These are phyloP conservation scores for Dusona sp. DNA, from an alignment of 2,888 invertebrate species.

Conservation along the genomic window DNA sequence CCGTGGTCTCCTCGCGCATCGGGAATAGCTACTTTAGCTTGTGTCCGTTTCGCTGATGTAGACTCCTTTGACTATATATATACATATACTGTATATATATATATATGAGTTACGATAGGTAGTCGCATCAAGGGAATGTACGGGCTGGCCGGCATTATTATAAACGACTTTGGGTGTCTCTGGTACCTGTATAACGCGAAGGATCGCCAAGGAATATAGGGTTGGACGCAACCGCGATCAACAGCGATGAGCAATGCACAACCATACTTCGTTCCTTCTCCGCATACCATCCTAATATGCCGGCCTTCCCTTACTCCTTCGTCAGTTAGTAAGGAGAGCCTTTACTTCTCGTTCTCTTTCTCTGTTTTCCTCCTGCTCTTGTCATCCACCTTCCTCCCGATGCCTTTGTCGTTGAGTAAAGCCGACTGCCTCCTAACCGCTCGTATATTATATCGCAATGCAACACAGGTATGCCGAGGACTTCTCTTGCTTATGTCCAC, in stretches of 20 bases:
- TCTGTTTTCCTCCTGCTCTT: constrained; percentile 8
- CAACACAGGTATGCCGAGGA: constrained; percentile 73
- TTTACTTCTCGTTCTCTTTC: constrained; percentile 21
- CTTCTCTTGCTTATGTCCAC: constrained; percentile 68
- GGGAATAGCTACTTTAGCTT: neutral
- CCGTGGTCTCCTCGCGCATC: constrained; percentile 43
- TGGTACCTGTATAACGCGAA: constrained; percentile 60
- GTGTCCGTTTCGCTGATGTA: constrained; percentile 19
- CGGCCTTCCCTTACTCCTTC: constrained; percentile 78
- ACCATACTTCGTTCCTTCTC: constrained; percentile 68
- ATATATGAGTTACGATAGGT: constrained; percentile 10
- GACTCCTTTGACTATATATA: neutral
- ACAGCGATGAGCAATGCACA: constrained; percentile 46
- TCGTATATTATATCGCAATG: constrained; percentile 84
- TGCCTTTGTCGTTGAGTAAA: constrained; percentile 82
- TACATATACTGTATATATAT: too few relatives aligned
- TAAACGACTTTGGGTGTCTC: constrained; percentile 70
- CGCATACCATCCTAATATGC: constrained; percentile 84
- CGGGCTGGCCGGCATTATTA: constrained; percentile 75
- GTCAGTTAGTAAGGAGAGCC: constrained; percentile 73
- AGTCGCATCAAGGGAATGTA: constrained; percentile 40
- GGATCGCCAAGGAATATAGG: constrained; percentile 42
- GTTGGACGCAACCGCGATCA: constrained; percentile 53
- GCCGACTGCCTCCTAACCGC: constrained; percentile 81
- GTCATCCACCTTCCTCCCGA: constrained; percentile 41